A percentile compares a stretch with the other conserved stretches of the same genome.
These are phyloP conservation scores for Epinephelus malabaricus DNA, from an alignment of 2,797 vertebrate genomes.

Conservation along the genomic window DNA sequence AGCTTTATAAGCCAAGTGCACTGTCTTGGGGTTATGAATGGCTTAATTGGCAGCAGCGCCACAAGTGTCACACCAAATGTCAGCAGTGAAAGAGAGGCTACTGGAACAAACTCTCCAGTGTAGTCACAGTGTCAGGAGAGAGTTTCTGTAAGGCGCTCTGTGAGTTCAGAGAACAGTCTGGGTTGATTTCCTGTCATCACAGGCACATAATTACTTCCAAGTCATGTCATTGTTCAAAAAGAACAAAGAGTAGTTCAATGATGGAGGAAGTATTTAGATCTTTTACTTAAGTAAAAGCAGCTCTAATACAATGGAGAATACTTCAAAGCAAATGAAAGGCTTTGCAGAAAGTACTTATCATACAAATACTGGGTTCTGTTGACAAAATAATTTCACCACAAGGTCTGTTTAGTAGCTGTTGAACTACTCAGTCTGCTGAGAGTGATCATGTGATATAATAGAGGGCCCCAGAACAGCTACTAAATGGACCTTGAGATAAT, in stretches of 20 bases:
- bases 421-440: neutral
- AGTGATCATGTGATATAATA: neutral
- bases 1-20: conserved; percentile 31
- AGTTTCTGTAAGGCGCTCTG: conserved; percentile 42
- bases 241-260: conserved; percentile 10
- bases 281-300: neutral
- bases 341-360: neutral
- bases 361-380: neutral
- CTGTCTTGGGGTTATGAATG: conserved; percentile 52
- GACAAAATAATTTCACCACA: neutral
- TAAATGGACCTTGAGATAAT: neutral
- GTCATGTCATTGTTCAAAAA: conserved; percentile 42
- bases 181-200: conserved; percentile 63
- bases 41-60: conserved; percentile 65
- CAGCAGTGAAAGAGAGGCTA: conserved; percentile 59
- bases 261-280: neutral
- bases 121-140: conserved; percentile 41
- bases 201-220: conserved; percentile 53
- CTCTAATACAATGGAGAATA: neutral
- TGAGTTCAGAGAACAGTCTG: conserved; percentile 52
- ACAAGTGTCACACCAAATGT: conserved; percentile 62
- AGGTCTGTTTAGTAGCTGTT: neutral
- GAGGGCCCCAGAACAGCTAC: neutral
- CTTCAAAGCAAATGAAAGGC: neutral
- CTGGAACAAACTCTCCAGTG: conserved; percentile 52